Base-by-base conservation (phyloP, 2,797 vertebrate genomes). In the Percopsis omiscomaycus region DNA sequence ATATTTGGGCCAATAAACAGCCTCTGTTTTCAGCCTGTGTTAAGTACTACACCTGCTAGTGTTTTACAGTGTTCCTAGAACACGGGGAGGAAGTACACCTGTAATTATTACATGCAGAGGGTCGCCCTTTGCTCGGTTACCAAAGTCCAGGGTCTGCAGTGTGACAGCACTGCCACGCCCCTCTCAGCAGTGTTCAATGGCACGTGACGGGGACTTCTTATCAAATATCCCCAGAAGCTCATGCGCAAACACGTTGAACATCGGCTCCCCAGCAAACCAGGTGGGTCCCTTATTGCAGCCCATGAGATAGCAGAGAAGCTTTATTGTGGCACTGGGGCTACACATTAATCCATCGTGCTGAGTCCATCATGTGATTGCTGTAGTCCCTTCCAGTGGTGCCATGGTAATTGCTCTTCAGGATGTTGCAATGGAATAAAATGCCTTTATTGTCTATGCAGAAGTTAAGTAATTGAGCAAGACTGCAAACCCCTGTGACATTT, bases 101-200 rank as follows among this genome's bases (percentile, higher is more conserved):
- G 88, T 88, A 90, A 89, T 91, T 85, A 89, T 87, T 89, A 90
- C 82, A 88, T 79, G 62, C 77, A 61, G 69, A 74, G 54, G 67
- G 69, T 80, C 69, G 68, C 64, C 78, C 83, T 88, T 85, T 86
- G 85, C 73, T 66, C 80, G 4, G 11, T 45, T 74, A 67, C 67
- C 79, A 86, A 89, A 91, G 89, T 91, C 87, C 89, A 89, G 63
- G 59, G 73, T 77, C 70, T 83, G 80, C 84, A 85, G 86, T 81
- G 80, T 75, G 79, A 83, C 75, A 75, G 85, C 85, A 87, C 86
- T 86, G 86, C 85, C 85, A 84, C 78, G 73, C 71, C 71, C 74
- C 77, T 73, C 51, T 80, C 73, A 64, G 66, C 68, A 66, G 73
- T 67, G 77, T 80, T 84, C 68, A 81, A 54, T 82, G 78, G 77